Base-by-base conservation (phyloP, 2,113 vertebrate species). In the Triplophysa rosa region DNA sequence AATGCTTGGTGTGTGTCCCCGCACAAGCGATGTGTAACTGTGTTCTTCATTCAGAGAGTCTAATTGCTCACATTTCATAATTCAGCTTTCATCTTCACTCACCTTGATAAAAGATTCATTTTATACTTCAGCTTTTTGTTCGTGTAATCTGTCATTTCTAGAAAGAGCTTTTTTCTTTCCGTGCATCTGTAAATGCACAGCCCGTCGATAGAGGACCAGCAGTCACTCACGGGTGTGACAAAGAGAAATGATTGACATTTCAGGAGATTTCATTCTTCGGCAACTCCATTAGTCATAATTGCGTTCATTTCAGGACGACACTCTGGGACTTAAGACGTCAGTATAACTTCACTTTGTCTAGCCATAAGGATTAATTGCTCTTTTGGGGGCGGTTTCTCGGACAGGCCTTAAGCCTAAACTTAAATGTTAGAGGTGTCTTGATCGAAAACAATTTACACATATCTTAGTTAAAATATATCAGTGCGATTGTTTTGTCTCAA, bases 251-350 rank as follows among this genome's bases (percentile, higher is more conserved):
- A 64, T 52, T 52, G 6, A 21, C 49, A 58, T 73, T 80, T 58
- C 74, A 71, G 23, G 2, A 65, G 56, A 65, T 77, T 76, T 69
- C 10, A 68, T 47, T 70, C n/a, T 75, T 61, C 45, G 24, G 37
- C 24, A 29, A 14, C 19, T 74, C 65, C n/a, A 75, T 75, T 67
- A 67, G n/a, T 26, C 56, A 63, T 58, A 21, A 58, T n/a, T 21
- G 24, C 8, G 58, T 69, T 45, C n/a, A 69, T 61, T 33, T 68
- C 17, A 19, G 16, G 21, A 45, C 37, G 12, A 45, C n/a, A 21
- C 70, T 61, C 33, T 17, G 70, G 33, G 33, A 17, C n/a, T 63
- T 47, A 45, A 62, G 12, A 47, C 40, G 8, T 62, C 58, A 45
- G 37, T 47, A 17, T 62, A 47, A 62, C 61, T 42, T 47, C 33